These are phyloP conservation scores for Drosophila murphyi DNA, from an alignment of 1,140 invertebrate genomes.

Conservation along the genomic window DNA sequence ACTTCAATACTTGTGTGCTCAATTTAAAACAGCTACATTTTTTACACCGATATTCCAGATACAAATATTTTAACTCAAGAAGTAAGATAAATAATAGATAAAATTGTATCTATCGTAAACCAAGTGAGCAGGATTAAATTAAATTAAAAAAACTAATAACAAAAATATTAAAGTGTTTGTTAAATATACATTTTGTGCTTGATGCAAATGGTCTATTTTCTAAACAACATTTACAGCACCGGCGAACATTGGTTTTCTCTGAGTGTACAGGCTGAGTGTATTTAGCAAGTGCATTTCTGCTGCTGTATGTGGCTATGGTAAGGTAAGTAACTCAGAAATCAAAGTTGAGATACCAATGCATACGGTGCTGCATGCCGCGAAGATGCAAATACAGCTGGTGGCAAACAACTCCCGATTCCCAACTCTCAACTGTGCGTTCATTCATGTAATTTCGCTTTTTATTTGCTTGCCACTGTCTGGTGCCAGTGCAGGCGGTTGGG, in stretches of 20 bases:
- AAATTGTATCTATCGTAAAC: too few species aligned
- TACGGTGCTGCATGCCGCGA: neutral
- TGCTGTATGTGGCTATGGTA: constrained; percentile 3
- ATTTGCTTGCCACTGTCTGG: constrained; percentile 24
- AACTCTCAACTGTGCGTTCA: constrained; percentile 37
- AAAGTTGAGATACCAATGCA: constrained; percentile 23
- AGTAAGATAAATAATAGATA: too few species aligned
- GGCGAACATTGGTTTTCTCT: neutral
- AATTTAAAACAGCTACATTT: neutral
- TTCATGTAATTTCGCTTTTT: constrained; percentile 72
- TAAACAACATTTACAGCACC: too few species aligned
- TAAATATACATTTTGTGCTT: too few species aligned
- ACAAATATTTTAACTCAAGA: too few species aligned
- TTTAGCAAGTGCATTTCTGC: constrained; percentile 5
- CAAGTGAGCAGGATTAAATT: too few species aligned
- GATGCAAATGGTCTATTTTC: too few species aligned
- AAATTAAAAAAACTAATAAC: too few species aligned
- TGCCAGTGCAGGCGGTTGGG: too few species aligned
- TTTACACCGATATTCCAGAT: too few species aligned
- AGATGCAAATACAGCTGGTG: constrained; percentile 1
- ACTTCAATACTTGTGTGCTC: neutral
- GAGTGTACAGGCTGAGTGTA: neutral
- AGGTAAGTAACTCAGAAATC: constrained; percentile 37
- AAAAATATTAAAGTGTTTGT: too few species aligned
- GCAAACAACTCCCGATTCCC: neutral